These are phyloP conservation scores for Daboia siamensis DNA, from an alignment of 2,113 vertebrate species.

Conservation along the genomic window DNA sequence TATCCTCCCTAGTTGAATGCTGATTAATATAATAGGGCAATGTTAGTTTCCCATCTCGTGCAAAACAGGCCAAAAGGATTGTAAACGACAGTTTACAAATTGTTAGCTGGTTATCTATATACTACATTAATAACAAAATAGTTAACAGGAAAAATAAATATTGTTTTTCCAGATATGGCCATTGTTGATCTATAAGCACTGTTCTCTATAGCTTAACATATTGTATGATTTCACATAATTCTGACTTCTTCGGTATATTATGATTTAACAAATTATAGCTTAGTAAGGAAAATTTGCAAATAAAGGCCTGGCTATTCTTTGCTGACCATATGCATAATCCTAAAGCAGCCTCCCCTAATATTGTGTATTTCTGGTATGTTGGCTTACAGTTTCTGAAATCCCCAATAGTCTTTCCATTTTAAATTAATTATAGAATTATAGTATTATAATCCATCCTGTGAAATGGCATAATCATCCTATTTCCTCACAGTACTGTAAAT, in stretches of 20 bases:
- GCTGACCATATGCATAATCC: not conserved
- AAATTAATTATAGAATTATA: not conserved
- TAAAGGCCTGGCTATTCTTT: not conserved
- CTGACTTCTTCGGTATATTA: not conserved
- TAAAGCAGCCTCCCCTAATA: not conserved
- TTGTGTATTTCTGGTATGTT: not conserved
- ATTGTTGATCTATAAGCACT: too few species aligned
- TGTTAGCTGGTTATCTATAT: not conserved
- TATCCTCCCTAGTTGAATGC: not conserved
- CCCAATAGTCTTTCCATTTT: not conserved
- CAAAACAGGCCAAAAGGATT: not conserved
- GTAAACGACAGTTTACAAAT: not conserved
- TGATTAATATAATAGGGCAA: not conserved
- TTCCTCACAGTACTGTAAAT: not conserved
- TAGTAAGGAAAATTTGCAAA: not conserved
- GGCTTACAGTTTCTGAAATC: not conserved
- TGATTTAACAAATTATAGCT: not conserved
- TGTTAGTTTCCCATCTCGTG: not conserved
- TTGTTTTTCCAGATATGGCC: not conserved
- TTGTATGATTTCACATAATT: not conserved
- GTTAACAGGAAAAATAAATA: not conserved
- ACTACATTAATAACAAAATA: not conserved
- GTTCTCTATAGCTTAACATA: not conserved
- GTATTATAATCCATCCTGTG: not conserved
- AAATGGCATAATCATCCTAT: not conserved